Conservation (phyloP, 2,888 invertebrate species). For the Aporophyla lueneburgensis region DNA sequence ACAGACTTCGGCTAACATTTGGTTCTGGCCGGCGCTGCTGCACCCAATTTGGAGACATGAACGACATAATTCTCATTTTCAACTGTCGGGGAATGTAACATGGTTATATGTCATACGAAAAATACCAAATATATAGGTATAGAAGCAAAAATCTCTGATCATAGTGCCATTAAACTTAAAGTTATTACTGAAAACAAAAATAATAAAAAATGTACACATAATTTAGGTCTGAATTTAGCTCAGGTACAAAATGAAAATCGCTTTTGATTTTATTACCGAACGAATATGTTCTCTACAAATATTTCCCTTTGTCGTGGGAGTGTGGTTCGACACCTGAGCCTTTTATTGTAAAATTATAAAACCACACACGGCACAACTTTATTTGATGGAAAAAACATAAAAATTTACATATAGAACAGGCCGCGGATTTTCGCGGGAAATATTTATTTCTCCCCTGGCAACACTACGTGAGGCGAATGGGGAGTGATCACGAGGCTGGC, state of each 20-base stretch:
- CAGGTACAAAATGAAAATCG: conserved; percentile 15
- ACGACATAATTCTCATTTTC: conserved; percentile 16
- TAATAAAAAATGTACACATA: not conserved
- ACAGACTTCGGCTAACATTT: not conserved
- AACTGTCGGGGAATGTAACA: not conserved
- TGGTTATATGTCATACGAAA: not conserved
- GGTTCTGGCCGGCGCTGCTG: conserved; percentile 19
- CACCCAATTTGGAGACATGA: conserved; percentile 1
- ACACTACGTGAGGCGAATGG: conserved; percentile 86
- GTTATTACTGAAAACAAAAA: not conserved
- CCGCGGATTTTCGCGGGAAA: conserved; percentile 80
- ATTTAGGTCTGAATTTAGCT: conserved; percentile 9
- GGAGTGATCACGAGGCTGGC: conserved; percentile 67
- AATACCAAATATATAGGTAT: no score
- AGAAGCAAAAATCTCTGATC: not conserved
- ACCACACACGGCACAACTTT: conserved; percentile 78
- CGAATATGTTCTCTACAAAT: conserved; percentile 26
- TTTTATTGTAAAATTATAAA: conserved; percentile 83
- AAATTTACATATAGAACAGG: conserved; percentile 87
- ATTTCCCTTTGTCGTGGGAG: conserved; percentile 16
- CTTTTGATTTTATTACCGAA: conserved; percentile 17
- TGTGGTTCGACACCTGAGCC: conserved; percentile 75
- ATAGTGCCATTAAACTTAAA: not conserved
- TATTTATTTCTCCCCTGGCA: conserved; percentile 88
- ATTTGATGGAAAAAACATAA: conserved; percentile 83